Evolutionary conservation across 2,113 vertebrate species (phyloP).

Genomic region (Leptobrachium ailaonicum): DNA sequence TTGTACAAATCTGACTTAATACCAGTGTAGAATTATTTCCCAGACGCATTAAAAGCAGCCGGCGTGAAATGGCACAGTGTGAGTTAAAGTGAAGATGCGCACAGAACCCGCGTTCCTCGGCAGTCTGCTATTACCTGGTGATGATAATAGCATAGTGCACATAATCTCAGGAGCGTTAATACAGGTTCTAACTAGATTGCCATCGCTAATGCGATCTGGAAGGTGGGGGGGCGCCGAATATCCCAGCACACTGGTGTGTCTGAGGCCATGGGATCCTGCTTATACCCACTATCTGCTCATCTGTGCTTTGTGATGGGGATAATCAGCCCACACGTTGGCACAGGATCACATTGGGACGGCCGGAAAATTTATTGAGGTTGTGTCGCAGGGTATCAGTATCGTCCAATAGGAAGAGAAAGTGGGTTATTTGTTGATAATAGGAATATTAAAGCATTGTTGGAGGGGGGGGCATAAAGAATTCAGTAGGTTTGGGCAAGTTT

Average conservation of each 20-base stretch:
- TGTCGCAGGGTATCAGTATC: too few relatives aligned
- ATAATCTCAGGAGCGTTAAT: slow-evolving; percentile 40
- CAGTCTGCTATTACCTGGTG: slow-evolving; percentile 33
- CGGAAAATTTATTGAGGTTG: too few relatives aligned
- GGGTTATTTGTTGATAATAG: too few relatives aligned
- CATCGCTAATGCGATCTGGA: slow-evolving; percentile 23
- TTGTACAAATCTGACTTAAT: too few relatives aligned
- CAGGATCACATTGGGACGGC: neutral
- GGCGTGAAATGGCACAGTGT: slow-evolving; percentile 1
- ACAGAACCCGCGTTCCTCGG: slow-evolving; percentile 2
- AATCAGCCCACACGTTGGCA: neutral
- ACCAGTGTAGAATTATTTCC: too few relatives aligned
- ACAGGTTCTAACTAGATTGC: slow-evolving; percentile 5
- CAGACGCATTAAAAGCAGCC: slow-evolving; percentile 1
- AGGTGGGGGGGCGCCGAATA: neutral
- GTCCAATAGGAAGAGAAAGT: too few relatives aligned
- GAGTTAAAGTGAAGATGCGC: slow-evolving; percentile 34
- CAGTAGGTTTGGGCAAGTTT: too few relatives aligned
- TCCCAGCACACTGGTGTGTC: neutral
- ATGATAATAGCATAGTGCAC: slow-evolving; percentile 32
- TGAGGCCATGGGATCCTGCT: neutral
- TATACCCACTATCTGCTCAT: neutral
- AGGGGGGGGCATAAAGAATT: too few relatives aligned
- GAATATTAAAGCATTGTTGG: too few relatives aligned
- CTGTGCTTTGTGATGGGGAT: slow-evolving; percentile 6